These are phyloP conservation scores for Typhlichthys subterraneus DNA, from an alignment of 2,797 vertebrate genomes.

Conservation along the genomic window DNA sequence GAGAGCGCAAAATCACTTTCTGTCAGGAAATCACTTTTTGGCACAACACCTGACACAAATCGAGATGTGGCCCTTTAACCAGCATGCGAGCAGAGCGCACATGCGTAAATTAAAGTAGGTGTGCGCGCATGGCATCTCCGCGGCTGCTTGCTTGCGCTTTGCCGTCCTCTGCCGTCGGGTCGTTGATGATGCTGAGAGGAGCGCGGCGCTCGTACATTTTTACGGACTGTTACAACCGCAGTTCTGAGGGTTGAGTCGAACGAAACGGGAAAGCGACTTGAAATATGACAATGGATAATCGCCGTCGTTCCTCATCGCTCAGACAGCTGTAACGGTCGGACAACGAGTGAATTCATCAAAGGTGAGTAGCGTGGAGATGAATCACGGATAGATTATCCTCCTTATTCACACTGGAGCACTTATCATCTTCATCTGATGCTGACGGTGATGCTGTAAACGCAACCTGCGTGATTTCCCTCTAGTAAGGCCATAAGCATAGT, in stretches of 20 bases:
- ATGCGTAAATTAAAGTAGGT: constrained; percentile 61
- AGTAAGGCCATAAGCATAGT: constrained; percentile 57
- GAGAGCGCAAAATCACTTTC: too few relatives aligned
- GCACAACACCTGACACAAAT: too few relatives aligned
- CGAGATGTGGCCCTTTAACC: constrained; percentile 48
- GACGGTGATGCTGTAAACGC: constrained; percentile 70
- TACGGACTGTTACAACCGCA: constrained; percentile 66
- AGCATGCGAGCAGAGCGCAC: constrained; percentile 60
- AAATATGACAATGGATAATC: constrained; percentile 53
- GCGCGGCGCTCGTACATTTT: constrained; percentile 54
- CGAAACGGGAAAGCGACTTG: constrained; percentile 49
- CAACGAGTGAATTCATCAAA: constrained; percentile 58
- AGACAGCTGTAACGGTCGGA: constrained; percentile 52
- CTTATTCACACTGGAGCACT: constrained; percentile 56
- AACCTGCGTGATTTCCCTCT: constrained; percentile 74
- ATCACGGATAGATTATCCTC: constrained; percentile 52
- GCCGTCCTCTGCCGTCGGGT: constrained; percentile 70
- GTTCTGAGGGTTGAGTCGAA: constrained; percentile 57
- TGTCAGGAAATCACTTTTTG: too few relatives aligned
- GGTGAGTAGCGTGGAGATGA: constrained; percentile 60
- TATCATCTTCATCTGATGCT: constrained; percentile 65
- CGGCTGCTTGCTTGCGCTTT: constrained; percentile 44
- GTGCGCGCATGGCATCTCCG: constrained; percentile 64
- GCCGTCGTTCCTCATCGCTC: constrained; percentile 37
- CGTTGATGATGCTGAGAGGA: constrained; percentile 63